These are phyloP conservation scores for Clinocottus analis DNA, from an alignment of 2,113 vertebrate species.

Conservation along the genomic window DNA sequence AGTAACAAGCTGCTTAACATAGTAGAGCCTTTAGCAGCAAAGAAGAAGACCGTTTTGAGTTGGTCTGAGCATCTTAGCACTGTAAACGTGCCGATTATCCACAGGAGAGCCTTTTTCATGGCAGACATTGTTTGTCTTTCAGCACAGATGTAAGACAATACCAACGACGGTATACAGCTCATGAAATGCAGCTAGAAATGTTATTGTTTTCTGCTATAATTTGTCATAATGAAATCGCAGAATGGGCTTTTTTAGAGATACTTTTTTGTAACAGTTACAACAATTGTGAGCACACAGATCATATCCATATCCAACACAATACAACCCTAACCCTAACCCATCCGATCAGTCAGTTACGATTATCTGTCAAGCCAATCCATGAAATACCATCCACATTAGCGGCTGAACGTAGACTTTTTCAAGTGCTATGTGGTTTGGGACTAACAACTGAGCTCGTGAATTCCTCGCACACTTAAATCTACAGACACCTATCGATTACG, in stretches of 20 bases:
- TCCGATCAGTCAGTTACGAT: slow-evolving; percentile 12
- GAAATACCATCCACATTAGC: slow-evolving; percentile 38
- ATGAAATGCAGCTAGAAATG: not conserved
- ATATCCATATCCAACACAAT: not conserved
- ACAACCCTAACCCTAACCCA: too few species aligned
- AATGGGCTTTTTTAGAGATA: not conserved
- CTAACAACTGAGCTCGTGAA: slow-evolving; percentile 4
- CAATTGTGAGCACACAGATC: slow-evolving; percentile 19
- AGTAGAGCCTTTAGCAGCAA: not conserved
- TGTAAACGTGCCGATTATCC: too few species aligned
- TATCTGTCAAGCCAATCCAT: slow-evolving; percentile 6
- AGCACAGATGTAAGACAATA: too few species aligned
- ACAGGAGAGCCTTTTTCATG: too few species aligned
- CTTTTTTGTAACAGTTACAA: not conserved
- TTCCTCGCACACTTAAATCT: slow-evolving; percentile 13
- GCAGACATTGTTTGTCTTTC: too few species aligned
- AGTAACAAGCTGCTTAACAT: not conserved
- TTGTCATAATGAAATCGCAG: not conserved
- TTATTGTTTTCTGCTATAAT: not conserved
- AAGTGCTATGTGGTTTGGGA: slow-evolving; percentile 28
- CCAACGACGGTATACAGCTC: not conserved
- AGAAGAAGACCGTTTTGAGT: not conserved
- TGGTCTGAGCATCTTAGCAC: too few species aligned
- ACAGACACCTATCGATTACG: slow-evolving; percentile 28
- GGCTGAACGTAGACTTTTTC: not conserved